A percentile compares a stretch with the other conserved stretches of the same genome.
Conservation (phyloP, 2,797 vertebrate species). For the Onychomys arenicola region DNA sequence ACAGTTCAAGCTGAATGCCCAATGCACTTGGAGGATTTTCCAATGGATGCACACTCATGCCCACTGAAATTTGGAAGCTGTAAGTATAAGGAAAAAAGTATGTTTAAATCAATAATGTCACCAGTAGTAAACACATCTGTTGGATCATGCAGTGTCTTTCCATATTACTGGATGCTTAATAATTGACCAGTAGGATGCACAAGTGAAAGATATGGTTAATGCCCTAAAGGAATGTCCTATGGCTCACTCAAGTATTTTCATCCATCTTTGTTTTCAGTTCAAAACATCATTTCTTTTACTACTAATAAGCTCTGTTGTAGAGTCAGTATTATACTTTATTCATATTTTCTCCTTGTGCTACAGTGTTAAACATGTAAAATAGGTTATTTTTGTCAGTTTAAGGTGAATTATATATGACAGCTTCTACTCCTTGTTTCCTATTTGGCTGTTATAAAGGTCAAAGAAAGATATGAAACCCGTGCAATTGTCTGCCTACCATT, state of each 20-base stretch:
- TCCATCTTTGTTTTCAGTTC: not conserved
- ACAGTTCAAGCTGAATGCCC: slow-evolving; percentile 99
- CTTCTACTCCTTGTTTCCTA: not conserved
- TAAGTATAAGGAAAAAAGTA: slow-evolving; percentile 90
- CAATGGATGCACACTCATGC: slow-evolving; percentile 99
- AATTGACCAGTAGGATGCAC: not conserved
- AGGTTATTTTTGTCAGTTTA: not conserved
- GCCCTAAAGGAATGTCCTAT: not conserved
- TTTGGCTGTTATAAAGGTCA: not conserved
- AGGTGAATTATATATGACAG: not conserved
- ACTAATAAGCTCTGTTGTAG: not conserved
- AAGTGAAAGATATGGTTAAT: not conserved
- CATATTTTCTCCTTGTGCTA: not conserved
- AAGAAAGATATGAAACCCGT: not conserved
- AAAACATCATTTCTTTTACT: slow-evolving; percentile 9
- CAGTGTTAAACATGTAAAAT: slow-evolving; percentile 17
- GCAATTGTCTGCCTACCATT: not conserved
- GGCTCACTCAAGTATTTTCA: slow-evolving; percentile 6
- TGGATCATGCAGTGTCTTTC: not conserved
- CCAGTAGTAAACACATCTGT: not conserved
- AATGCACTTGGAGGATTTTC: slow-evolving; percentile 99
- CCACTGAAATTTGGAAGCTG: slow-evolving; percentile 99
- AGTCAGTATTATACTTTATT: not conserved
- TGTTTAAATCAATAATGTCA: slow-evolving; percentile 43
- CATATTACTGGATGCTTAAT: not conserved